Evolutionary conservation across 2,113 vertebrate species (phyloP).

Genomic region (Oryctolagus cuniculus): mOryCun1.1 NC_091432.1:55187501-55188000

Average conservation of each 20-base stretch:
- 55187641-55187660: background rate
- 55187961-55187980: background rate
- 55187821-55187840: slow-evolving; percentile 53
- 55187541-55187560: background rate
- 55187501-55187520: background rate
- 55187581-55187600: background rate
- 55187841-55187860: background rate
- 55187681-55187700: background rate
- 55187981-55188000: background rate
- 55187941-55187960: background rate
- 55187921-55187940: background rate
- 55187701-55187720: fast-evolving
- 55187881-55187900: slow-evolving; percentile 11
- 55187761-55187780: background rate
- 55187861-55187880: background rate
- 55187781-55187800: slow-evolving; percentile 24
- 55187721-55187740: background rate
- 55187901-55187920: background rate
- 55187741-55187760: background rate
- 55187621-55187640: background rate
- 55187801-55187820: slow-evolving; percentile 1
- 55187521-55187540: background rate
- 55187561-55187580: background rate
- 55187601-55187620: background rate
- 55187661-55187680: background rate